A percentile compares a stretch with the other conserved stretches of the same genome.
Conservation (phyloP, 2,113 vertebrate genomes). For the Charina bottae region DNA sequence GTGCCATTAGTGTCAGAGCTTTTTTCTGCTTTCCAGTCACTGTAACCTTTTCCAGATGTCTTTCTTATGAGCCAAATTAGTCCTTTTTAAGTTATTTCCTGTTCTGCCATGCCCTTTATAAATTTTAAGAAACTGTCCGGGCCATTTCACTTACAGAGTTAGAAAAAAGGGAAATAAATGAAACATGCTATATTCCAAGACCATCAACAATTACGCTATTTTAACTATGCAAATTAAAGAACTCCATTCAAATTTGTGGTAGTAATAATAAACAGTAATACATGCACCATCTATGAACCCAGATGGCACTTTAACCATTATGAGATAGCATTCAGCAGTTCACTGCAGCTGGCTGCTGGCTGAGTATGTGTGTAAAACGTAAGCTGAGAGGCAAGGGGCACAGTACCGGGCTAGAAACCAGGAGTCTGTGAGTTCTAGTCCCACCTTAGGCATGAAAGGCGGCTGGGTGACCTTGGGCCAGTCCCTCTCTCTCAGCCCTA, state of each 20-base stretch:
- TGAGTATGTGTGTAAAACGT: background rate
- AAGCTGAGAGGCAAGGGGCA: background rate
- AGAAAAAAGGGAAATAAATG: background rate
- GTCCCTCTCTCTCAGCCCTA: too few relatives aligned
- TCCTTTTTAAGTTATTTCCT: background rate
- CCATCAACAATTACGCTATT: background rate
- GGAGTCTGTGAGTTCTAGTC: too few relatives aligned
- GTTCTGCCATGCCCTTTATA: background rate
- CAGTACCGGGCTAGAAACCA: too few relatives aligned
- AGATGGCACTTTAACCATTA: background rate
- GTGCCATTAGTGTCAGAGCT: background rate
- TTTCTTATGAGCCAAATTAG: background rate
- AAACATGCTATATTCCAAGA: background rate
- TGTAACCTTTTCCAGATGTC: background rate
- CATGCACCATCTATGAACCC: background rate
- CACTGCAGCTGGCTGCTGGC: background rate
- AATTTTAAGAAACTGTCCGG: background rate
- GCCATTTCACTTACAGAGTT: background rate
- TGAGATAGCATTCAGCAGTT: background rate
- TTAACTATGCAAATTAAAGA: background rate
- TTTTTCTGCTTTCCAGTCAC: background rate
- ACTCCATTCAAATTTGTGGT: background rate
- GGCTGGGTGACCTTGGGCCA: too few relatives aligned
- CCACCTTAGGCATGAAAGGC: too few relatives aligned
- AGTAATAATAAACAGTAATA: background rate